Conservation (phyloP, 2,888 invertebrate species). For the Plemyria rubiginata region DNA sequence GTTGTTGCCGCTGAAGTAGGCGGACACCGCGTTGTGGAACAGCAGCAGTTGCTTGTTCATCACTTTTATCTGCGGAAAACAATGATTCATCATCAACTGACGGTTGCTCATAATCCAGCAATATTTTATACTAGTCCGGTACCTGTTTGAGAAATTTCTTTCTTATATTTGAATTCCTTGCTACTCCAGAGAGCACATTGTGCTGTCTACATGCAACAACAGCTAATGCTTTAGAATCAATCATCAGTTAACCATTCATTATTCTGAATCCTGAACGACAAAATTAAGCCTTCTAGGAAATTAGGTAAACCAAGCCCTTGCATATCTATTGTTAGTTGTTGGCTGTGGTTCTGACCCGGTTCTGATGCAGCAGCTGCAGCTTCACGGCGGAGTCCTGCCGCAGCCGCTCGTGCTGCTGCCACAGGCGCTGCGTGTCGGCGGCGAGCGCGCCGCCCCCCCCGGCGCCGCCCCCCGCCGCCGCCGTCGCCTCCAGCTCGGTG, state of each 20-base stretch:
- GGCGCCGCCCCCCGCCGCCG: conserved; percentile 40
- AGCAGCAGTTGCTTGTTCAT: conserved; percentile 98
- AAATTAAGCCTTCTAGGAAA: too few relatives aligned
- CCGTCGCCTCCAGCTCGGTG: conserved; percentile 94
- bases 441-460: conserved; percentile 85
- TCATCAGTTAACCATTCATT: too few relatives aligned
- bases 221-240: too few relatives aligned
- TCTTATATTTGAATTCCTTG: too few relatives aligned
- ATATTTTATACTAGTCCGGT: too few relatives aligned
- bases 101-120: too few relatives aligned
- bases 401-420: conserved; percentile 95
- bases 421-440: conserved; percentile 90
- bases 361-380: conserved; percentile 98
- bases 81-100: background rate
- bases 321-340: too few relatives aligned
- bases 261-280: too few relatives aligned
- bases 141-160: too few relatives aligned
- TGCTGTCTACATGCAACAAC: too few relatives aligned
- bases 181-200: too few relatives aligned
- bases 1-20: conserved; percentile 98
- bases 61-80: conserved; percentile 92
- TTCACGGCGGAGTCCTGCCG: conserved; percentile 97
- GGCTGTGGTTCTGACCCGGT: conserved; percentile 87
- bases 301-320: too few relatives aligned
- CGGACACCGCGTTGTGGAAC: conserved; percentile 98